Base-by-base conservation (phyloP, 2,888 invertebrate species). In the Strigamia maritima region DNA sequence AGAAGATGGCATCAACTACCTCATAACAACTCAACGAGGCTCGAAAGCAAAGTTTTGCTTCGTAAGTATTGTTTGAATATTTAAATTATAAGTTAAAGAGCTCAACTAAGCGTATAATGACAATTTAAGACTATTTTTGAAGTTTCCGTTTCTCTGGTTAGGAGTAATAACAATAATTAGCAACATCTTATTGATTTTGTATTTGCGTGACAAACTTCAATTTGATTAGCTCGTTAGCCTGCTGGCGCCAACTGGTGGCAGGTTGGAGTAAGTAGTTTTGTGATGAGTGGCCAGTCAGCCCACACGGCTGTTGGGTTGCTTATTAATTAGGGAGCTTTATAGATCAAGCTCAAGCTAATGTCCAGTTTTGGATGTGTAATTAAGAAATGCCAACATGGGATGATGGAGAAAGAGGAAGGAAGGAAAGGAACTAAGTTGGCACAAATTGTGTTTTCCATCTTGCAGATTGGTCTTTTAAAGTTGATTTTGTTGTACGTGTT, bases 1-100 rank as follows among this genome's bases (percentile, higher is more conserved):
- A 84, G 94, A 95, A 86, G 92, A 92, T 85, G 93, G 92, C 82
- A 93, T 93, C 79, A 92, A 93, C 85, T 95, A 92, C 87, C 91
- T 95, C 83, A 94, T 95, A 86, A 92, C 92, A 14, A 80, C 79
- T 44, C 79, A 75, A 28, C 75, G 76, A 76, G 80, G 80, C 38
- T 76, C 80, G 40, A 80, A 78, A 26, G 44, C 75, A 16, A 79
- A 70, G 60, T 80, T 79, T 70, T 80, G 80, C 75, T 80, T 80
- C 65, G 80, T 80, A 80, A 80, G 80, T 80, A 75, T 74, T n/a
- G n/a, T n/a, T n/a, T n/a, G n/a, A n/a, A n/a, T n/a, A n/a, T n/a
- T n/a, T n/a, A n/a, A n/a, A n/a, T n/a, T n/a, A n/a, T n/a, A n/a
- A n/a, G n/a, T n/a, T n/a, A n/a, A n/a, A n/a, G n/a, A n/a, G n/a